A percentile compares a stretch with the other conserved stretches of the same genome.
These are phyloP conservation scores for Byasa hedistus DNA, from an alignment of 2,888 invertebrate genomes.

Conservation along the genomic window DNA sequence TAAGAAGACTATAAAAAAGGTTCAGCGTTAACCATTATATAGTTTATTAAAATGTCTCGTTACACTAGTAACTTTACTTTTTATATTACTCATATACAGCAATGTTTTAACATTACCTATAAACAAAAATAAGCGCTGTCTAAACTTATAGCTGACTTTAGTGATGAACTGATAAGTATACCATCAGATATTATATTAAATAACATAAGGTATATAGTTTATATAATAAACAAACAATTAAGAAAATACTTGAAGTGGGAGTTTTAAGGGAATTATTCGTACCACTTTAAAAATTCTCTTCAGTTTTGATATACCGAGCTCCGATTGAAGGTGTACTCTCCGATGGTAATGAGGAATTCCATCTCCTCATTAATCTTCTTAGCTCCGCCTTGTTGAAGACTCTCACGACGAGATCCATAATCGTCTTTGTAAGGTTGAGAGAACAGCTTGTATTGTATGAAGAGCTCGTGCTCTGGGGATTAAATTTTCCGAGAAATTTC, in stretches of 20 bases:
- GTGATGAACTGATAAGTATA: no score
- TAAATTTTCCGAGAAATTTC: slow-evolving; percentile 20
- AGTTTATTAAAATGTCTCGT: no score
- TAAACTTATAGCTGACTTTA: no score
- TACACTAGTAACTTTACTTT: no score
- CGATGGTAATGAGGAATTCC: slow-evolving; percentile 3
- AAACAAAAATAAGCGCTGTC: no score
- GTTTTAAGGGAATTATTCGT: background rate
- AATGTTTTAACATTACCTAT: no score
- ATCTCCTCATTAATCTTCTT: slow-evolving; percentile 16
- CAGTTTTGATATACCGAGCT: background rate
- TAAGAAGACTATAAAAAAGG: no score
- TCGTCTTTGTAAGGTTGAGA: slow-evolving; percentile 14
- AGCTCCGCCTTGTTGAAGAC: background rate
- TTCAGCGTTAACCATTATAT: no score
- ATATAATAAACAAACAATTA: background rate
- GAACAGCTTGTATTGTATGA: slow-evolving; percentile 7
- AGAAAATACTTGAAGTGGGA: background rate
- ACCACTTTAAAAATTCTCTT: background rate
- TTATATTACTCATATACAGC: no score
- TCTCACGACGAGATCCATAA: slow-evolving; percentile 2
- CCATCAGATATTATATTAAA: no score
- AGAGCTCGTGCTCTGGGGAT: slow-evolving; percentile 1
- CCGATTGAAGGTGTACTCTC: slow-evolving; percentile 5
- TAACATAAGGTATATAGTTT: background rate